These are phyloP conservation scores for Lathronympha strigana DNA, from an alignment of 2,888 invertebrate genomes.

Conservation along the genomic window DNA sequence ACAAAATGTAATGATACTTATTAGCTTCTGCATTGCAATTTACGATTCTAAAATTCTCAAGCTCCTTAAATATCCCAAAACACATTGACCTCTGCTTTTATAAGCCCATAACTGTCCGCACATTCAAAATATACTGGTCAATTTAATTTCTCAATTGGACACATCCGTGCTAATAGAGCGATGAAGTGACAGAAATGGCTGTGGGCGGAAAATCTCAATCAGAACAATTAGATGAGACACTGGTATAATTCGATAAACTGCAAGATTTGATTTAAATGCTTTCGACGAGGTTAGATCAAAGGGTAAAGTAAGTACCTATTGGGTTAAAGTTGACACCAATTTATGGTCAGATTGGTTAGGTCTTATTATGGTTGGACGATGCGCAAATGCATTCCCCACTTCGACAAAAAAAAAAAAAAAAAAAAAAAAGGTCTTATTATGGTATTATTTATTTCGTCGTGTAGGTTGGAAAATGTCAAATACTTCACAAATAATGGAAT, in stretches of 20 bases:
- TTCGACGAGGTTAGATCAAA: no score
- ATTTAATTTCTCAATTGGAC: conserved; percentile 76
- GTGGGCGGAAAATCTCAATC: conserved; percentile 49
- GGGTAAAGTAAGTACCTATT: no score
- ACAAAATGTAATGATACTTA: no score
- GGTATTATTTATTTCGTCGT: no score
- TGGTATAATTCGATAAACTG: conserved; percentile 53
- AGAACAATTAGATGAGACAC: conserved; percentile 49
- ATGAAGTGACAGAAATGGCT: conserved; percentile 56
- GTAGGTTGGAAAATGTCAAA: no score
- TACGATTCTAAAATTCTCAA: conserved; percentile 11
- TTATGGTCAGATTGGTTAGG: no score
- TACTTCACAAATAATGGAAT: no score
- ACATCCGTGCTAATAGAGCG: conserved; percentile 69
- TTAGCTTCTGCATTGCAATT: not conserved
- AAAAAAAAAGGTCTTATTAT: no score
- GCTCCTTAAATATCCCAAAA: conserved; percentile 19
- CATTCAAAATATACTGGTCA: conserved; percentile 37
- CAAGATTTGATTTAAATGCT: conserved; percentile 58
- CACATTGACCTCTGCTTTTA: not conserved
- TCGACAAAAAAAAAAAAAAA: no score
- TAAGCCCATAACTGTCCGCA: not conserved
- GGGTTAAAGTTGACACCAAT: no score
- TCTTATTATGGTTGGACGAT: no score
- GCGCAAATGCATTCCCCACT: no score